These are phyloP conservation scores for Umimayanthus kanabou DNA, from an alignment of 92 coral and sea anemone genomes.

Conservation along the genomic window DNA sequence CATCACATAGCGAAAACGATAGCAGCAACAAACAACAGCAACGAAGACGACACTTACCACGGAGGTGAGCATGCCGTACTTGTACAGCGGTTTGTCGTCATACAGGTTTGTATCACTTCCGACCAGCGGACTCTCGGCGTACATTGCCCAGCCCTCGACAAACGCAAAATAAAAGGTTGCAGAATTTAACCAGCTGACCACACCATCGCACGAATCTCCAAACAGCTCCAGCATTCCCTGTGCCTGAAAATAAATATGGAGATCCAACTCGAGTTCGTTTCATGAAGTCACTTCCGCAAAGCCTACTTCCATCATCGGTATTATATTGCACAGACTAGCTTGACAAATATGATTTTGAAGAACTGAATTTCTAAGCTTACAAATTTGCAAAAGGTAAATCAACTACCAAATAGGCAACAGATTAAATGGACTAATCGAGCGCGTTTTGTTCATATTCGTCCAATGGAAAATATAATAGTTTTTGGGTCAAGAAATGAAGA, in stretches of 20 bases:
- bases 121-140: constrained; percentile 77
- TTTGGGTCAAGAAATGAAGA: no score
- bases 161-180: constrained; percentile 66
- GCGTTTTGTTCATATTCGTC: no score
- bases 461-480: no score
- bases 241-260: constrained; percentile 18
- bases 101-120: constrained; percentile 60
- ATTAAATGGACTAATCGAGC: no score
- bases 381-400: no score
- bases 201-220: constrained; percentile 65
- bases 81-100: constrained; percentile 53
- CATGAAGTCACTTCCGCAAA: background rate
- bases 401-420: no score
- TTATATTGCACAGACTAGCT: background rate
- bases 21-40: no score
- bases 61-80: constrained; percentile 65
- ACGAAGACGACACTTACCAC: constrained; percentile 32
- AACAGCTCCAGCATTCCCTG: constrained; percentile 76
- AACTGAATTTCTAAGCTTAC: no score
- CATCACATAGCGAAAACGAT: no score
- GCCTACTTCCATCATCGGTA: background rate
- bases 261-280: background rate
- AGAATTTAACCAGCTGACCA: constrained; percentile 60
- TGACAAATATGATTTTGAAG: no score
- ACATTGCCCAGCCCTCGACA: constrained; percentile 84